A percentile compares a stretch with the other conserved stretches of the same genome.
These are phyloP conservation scores for Cyanistes caeruleus DNA, from an alignment of 2,113 vertebrate genomes.

Conservation along the genomic window DNA sequence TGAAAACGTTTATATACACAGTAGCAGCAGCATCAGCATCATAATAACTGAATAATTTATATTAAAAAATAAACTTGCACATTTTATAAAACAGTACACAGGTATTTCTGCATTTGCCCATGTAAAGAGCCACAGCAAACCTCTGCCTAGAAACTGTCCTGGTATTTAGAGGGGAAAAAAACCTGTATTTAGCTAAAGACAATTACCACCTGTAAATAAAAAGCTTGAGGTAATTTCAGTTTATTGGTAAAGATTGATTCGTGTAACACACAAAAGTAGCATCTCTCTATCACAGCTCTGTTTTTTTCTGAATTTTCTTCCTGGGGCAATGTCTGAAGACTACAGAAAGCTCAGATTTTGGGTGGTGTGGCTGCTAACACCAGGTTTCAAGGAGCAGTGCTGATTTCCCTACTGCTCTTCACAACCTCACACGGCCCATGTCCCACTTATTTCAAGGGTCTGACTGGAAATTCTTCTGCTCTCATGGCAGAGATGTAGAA, in stretches of 20 bases:
- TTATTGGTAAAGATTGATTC: neutral
- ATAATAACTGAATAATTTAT: conserved; percentile 41
- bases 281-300: neutral
- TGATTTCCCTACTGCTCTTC: neutral
- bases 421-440: accelerated
- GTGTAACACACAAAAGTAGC: neutral
- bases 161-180: neutral
- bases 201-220: neutral
- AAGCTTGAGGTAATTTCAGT: neutral
- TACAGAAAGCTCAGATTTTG: neutral
- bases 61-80: neutral
- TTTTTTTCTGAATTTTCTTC: neutral
- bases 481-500: neutral
- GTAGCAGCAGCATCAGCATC: neutral
- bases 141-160: neutral
- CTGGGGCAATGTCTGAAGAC: neutral
- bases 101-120: neutral
- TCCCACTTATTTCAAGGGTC: neutral
- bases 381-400: neutral
- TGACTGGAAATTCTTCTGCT: neutral
- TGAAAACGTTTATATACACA: conserved; percentile 14
- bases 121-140: neutral
- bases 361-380: neutral
- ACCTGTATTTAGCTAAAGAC: neutral
- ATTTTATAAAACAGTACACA: neutral